phyloP scores from a whole-genome alignment of 2,113 vertebrate species.

The Crotalus viridis region DNA sequence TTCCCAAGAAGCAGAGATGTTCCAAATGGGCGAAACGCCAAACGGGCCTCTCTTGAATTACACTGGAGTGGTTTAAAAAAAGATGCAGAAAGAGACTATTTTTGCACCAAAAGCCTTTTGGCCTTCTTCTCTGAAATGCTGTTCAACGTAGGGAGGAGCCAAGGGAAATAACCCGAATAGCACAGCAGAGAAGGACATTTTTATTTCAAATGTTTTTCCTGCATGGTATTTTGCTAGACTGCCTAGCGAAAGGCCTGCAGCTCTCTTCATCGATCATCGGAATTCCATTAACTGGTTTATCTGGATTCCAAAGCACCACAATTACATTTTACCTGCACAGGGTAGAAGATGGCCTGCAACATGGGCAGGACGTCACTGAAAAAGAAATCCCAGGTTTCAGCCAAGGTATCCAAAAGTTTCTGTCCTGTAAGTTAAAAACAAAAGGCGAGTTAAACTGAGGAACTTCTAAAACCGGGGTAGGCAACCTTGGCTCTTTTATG shows the following conservation, averaged over 20 bases:
- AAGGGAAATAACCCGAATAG: not conserved
- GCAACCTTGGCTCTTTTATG: no score
- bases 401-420: conserved; percentile 94
- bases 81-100: not conserved
- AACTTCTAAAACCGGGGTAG: no score
- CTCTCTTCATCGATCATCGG: conserved; percentile 16
- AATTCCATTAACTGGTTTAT: conserved; percentile 42
- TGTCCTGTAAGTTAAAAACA: conserved; percentile 78
- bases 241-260: not conserved
- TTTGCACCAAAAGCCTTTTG: not conserved
- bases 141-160: not conserved
- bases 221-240: not conserved
- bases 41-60: not conserved
- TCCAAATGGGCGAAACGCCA: no score
- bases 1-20: not conserved
- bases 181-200: not conserved
- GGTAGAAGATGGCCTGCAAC: conserved; percentile 96
- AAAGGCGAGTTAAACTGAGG: not conserved
- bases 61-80: not conserved
- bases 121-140: not conserved
- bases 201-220: conserved; percentile 11
- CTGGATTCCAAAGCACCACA: conserved; percentile 35
- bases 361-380: conserved; percentile 95
- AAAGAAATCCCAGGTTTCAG: conserved; percentile 98
- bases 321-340: conserved; percentile 85